phyloP scores from a whole-genome alignment of 2,113 vertebrate genomes.

The Cervus canadensis region DNA sequence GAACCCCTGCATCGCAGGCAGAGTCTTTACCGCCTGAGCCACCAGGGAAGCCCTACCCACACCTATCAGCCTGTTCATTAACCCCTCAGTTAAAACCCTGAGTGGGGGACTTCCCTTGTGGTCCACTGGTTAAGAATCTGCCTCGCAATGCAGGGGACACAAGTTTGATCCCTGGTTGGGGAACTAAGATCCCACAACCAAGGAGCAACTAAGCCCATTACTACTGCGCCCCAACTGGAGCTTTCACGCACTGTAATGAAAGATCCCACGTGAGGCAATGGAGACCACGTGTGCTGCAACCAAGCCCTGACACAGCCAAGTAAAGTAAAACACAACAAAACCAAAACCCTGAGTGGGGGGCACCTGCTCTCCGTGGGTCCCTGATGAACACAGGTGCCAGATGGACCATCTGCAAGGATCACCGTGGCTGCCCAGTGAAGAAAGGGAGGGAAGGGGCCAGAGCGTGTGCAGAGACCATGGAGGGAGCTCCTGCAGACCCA shows the following conservation, averaged over 20 bases:
- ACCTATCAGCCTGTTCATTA: background rate
- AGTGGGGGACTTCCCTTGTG: background rate
- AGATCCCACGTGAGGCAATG: background rate
- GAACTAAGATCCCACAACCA: background rate
- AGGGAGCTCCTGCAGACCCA: background rate
- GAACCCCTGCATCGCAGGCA: background rate
- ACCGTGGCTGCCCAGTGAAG: background rate
- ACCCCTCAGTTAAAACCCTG: background rate
- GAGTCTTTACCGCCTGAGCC: background rate
- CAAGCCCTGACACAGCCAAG: background rate
- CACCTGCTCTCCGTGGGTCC: background rate
- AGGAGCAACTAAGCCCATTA: background rate
- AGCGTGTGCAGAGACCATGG: accelerated
- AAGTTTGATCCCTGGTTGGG: background rate
- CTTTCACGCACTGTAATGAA: background rate
- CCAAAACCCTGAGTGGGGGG: background rate
- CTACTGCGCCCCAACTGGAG: background rate
- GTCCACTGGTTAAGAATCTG: background rate
- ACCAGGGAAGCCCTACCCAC: background rate
- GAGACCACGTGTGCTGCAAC: background rate
- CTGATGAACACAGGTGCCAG: background rate
- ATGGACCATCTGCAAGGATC: background rate
- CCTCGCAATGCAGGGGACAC: background rate
- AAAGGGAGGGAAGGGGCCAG: background rate
- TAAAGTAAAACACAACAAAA: background rate